phyloP scores from a whole-genome alignment of 2,113 vertebrate genomes.

The Epinephelus cyanopodus region DNA sequence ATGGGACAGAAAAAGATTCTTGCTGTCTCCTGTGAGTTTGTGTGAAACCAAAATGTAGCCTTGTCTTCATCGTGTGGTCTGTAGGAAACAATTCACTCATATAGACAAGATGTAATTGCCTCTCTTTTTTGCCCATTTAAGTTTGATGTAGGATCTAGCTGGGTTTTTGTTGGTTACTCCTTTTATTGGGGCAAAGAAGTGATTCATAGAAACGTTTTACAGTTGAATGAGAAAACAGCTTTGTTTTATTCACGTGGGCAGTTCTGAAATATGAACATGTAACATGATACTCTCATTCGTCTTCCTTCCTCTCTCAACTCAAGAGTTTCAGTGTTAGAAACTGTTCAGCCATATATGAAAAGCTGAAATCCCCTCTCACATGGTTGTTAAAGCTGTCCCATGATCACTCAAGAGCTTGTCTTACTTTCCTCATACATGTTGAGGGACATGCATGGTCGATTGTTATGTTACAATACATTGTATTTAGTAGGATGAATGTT shows the following conservation, averaged over 20 bases:
- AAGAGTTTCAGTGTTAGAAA: constrained; percentile 37
- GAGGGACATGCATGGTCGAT: background rate
- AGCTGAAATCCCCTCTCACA: constrained; percentile 62
- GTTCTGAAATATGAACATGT: constrained; percentile 37
- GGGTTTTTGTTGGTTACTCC: background rate
- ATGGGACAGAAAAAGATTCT: background rate
- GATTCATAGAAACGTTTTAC: background rate
- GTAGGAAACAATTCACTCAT: background rate
- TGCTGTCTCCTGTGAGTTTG: background rate
- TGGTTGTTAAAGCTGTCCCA: constrained; percentile 52
- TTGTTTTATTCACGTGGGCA: constrained; percentile 2
- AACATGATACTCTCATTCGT: constrained; percentile 22
- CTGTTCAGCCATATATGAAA: constrained; percentile 10
- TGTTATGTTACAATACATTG: background rate
- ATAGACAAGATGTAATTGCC: background rate
- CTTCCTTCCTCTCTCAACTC: constrained; percentile 11
- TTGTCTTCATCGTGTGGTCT: background rate
- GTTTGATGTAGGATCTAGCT: background rate
- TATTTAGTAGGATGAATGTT: background rate
- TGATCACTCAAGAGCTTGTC: constrained; percentile 18
- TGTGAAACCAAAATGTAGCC: background rate
- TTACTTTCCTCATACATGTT: background rate
- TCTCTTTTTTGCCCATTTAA: background rate
- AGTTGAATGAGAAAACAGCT: constrained; percentile 15
- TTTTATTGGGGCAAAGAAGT: background rate